A percentile compares a stretch with the other conserved stretches of the same genome.
These are phyloP conservation scores for Taeniopygia guttata DNA, from an alignment of 2,797 vertebrate species.

Conservation along the genomic window DNA sequence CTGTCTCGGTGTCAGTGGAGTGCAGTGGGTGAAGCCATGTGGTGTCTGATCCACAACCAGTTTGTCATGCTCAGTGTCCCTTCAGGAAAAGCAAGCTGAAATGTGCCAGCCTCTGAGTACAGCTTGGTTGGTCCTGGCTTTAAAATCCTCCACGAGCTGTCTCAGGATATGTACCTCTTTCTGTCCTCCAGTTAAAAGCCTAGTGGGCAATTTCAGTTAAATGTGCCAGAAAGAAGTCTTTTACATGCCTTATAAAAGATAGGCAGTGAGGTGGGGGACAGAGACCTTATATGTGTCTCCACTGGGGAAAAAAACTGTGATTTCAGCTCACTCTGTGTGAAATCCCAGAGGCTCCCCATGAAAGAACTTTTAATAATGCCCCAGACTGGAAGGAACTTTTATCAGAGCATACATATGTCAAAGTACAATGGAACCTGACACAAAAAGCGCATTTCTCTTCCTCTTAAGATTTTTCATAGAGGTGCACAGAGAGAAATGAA, in stretches of 20 bases:
- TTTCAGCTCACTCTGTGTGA: not conserved
- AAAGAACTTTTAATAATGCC: not conserved
- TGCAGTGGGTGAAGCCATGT: not conserved
- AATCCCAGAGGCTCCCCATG: not conserved
- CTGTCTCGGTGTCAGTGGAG: not conserved
- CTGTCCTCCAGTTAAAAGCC: not conserved
- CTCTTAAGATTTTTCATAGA: too few species aligned
- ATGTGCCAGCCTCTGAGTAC: not conserved
- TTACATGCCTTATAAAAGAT: not conserved
- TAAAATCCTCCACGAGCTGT: not conserved
- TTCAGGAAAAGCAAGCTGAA: not conserved
- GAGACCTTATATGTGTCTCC: not conserved
- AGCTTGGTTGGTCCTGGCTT: not conserved
- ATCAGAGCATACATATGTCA: not conserved
- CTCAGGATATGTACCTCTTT: not conserved
- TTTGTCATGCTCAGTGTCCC: not conserved
- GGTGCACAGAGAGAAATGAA: too few species aligned
- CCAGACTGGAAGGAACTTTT: not conserved
- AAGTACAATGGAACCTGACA: not conserved
- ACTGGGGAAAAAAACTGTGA: not conserved
- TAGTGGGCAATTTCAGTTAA: not conserved
- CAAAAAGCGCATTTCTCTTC: too few species aligned
- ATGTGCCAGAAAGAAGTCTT: not conserved
- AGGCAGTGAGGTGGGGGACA: not conserved
- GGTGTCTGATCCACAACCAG: not conserved